Conservation (phyloP, 2,888 invertebrate species). For the Phyllotreta cruciferae region DNA sequence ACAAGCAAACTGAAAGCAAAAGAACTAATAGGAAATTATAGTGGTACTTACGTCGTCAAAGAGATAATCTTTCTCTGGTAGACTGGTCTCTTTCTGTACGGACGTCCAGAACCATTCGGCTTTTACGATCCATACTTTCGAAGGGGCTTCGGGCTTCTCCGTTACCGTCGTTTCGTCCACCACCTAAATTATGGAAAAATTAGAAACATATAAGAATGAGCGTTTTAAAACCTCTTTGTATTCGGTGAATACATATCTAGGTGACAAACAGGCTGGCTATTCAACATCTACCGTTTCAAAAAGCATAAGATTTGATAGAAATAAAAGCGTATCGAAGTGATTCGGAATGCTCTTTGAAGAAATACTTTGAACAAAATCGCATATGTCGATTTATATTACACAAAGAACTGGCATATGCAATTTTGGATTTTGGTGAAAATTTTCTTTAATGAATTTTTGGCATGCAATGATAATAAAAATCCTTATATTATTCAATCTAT, state of each 20-base stretch:
- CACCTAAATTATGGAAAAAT: conserved; percentile 67
- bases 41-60: conserved; percentile 71
- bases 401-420: conserved; percentile 7
- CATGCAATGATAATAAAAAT: too few species aligned
- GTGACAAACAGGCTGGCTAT: conserved; percentile 31
- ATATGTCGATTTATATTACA: background rate
- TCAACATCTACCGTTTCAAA: conserved; percentile 31
- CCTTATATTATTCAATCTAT: too few species aligned
- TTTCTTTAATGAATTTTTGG: conserved; percentile 22
- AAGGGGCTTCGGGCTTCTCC: conserved; percentile 68
- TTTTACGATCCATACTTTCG: conserved; percentile 79
- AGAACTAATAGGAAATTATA: too few species aligned
- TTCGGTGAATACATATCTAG: conserved; percentile 19
- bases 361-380: conserved; percentile 6
- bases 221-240: conserved; percentile 23
- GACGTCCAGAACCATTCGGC: conserved; percentile 99
- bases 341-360: conserved; percentile 34
- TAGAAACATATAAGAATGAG: conserved; percentile 41
- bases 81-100: conserved; percentile 93
- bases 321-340: background rate
- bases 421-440: conserved; percentile 27
- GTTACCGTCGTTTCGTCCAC: conserved; percentile 82
- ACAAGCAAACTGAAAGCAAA: background rate
- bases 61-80: conserved; percentile 88
- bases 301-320: conserved; percentile 25